Base-by-base conservation (phyloP, 2,797 vertebrate species). In the Brachyalestes nurse region DNA sequence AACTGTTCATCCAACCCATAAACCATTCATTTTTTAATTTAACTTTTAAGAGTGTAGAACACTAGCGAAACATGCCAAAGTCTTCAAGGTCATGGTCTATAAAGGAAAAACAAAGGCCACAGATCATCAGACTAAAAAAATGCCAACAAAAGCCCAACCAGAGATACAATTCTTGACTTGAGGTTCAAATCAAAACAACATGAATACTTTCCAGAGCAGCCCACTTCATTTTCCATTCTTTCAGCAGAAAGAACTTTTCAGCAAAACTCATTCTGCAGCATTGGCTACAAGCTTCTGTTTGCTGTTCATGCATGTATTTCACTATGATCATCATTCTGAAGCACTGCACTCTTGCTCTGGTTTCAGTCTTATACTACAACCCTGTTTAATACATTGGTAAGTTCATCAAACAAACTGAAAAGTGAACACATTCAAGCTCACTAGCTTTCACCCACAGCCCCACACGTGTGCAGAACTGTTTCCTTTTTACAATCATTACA, bases 401-500 rank as follows among this genome's bases (percentile, higher is more conserved):
- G 5, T 21, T 10, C 2, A 49, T n/a, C 12, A 2, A 12, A 13
- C 21, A 25, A 5, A 61, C 23, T 61, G 21, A 1, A 13, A 25
- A 25, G 10, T 12, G 23, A 10, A 0, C 58, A 61, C 23, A 61
- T 61, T 25, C 58, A 61, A 61, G 10, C 10, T 61, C 10, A 61
- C 12, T 61, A 55, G 61, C 34, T 74, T 65, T 74, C 14, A 34
- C 28, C 53, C 61, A 55, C 23, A 21, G 49, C 38, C 53, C 72
- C 57, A 25, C 72, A 61, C 60, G 25, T 80, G 69, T 82, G 84
- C 81, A 84, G 78, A 83, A 86, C 82, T 61, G 81, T 88, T 92
- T 92, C 90, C 88, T 82, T 79, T 89, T 87, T 87, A 73, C 90
- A 76, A 80, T 82, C 75, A 86, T 91, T 90, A 90, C 88, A 86